Evolutionary conservation across 64 coral and sea anemone genomes (phyloP).

Genomic region (Orbicella faveolata): DNA sequence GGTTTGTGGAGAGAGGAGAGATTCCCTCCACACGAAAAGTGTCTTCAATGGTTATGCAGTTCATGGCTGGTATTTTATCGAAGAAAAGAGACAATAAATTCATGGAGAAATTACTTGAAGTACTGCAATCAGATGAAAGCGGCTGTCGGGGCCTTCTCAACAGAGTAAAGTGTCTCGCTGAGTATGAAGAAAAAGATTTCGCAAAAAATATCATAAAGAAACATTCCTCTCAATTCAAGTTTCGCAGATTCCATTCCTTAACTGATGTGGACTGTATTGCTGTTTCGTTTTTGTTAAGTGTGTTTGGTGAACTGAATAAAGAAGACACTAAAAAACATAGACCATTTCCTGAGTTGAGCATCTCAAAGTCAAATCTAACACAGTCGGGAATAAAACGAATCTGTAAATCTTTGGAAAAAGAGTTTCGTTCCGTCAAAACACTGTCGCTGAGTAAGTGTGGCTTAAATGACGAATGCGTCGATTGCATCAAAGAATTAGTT

Average conservation of each 20-base stretch:
- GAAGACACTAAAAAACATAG: background rate
- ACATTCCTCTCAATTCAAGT: background rate
- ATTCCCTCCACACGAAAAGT: conserved; percentile 14
- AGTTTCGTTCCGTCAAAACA: background rate
- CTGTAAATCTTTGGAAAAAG: background rate
- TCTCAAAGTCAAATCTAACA: background rate
- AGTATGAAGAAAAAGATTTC: conserved; percentile 25
- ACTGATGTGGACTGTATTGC: conserved; percentile 10
- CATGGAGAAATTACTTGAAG: too few species aligned
- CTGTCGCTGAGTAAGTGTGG: too few species aligned
- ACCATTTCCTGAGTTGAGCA: background rate
- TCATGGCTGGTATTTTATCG: conserved; percentile 24
- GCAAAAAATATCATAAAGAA: background rate
- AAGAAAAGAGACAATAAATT: too few species aligned
- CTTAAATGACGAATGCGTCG: too few species aligned
- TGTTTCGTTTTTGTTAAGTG: conserved; percentile 11
- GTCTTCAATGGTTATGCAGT: conserved; percentile 9
- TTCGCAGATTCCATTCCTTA: too few species aligned
- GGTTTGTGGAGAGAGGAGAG: conserved; percentile 5
- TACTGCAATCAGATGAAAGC: too few species aligned
- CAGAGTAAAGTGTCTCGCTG: background rate
- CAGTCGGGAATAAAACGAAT: background rate
- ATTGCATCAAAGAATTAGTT: too few species aligned
- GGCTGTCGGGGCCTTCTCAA: too few species aligned
- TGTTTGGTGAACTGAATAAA: background rate